A percentile compares a stretch with the other conserved stretches of the same genome.
Conservation (phyloP, 2,113 vertebrate genomes). For the Sturnus vulgaris region DNA sequence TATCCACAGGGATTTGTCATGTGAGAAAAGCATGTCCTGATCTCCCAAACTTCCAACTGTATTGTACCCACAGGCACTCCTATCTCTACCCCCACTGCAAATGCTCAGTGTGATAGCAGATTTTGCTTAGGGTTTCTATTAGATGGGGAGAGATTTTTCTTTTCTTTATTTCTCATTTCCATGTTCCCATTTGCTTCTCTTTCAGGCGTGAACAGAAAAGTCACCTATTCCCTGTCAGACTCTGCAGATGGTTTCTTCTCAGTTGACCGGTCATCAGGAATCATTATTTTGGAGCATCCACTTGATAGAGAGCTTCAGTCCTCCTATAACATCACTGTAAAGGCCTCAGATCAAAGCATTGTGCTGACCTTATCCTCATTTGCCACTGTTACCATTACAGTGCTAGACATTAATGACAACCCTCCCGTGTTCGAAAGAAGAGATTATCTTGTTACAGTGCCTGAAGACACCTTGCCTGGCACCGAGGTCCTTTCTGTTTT, state of each 20-base stretch:
- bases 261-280: constrained; percentile 85
- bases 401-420: constrained; percentile 96
- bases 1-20: background rate
- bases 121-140: background rate
- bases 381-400: constrained; percentile 85
- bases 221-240: constrained; percentile 85
- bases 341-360: constrained; percentile 84
- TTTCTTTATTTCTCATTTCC: background rate
- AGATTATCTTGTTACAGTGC: constrained; percentile 87
- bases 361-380: constrained; percentile 81
- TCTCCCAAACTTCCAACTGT: background rate
- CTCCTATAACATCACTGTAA: constrained; percentile 84
- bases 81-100: background rate
- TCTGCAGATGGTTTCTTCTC: constrained; percentile 87
- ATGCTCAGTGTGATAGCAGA: background rate
- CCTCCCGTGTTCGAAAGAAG: constrained; percentile 93
- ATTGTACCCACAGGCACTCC: background rate
- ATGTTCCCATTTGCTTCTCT: background rate
- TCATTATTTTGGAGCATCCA: constrained; percentile 84
- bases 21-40: background rate
- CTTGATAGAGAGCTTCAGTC: constrained; percentile 91
- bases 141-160: background rate
- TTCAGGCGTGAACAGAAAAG: constrained; percentile 85
- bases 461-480: constrained; percentile 85
- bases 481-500: constrained; percentile 86